Base-by-base conservation (phyloP, 2,888 invertebrate species). In the Tiliacea citrago region DNA sequence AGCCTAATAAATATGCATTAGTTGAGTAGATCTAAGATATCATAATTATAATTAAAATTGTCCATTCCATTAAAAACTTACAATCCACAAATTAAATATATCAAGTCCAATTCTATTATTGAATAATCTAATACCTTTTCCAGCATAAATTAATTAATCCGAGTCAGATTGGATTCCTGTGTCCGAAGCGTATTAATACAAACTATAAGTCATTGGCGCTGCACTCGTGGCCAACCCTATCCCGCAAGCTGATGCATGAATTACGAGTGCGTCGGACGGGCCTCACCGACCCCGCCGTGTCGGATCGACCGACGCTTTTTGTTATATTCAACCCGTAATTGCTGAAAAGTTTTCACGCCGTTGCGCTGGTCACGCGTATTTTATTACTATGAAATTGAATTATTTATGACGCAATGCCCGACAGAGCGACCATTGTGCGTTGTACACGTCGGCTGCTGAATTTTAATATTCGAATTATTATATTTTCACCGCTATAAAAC, bases 331-430 rank as follows among this genome's bases (percentile, higher is more conserved):
- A 95, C 93, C 95, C 94, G 92, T 96, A 96, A 96, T 96, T 96
- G 95, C 95, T 96, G 96, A 96, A 96, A 96, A 96, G 95, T 96
- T 96, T 96, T 96, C 96, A 95, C 96, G 95, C 95, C 94, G 93
- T 91, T 92, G 92, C 93, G 91, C 91, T 93, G 95, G 95, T 95
- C 96, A 95, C 95, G 95, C 96, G 95, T 96, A 95, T 96, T 96
- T 96, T 96, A 96, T 96, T 96, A 96, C 96, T 95, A 96, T 95
- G 94, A 95, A 96, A 96, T 96, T 96, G 96, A 96, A 96, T 96
- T 93, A 96, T 96, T 96, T 96, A 96, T 95, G 94, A 93, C 94
- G 92, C 93, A 92, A 92, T 92, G 93, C 91, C 88, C 91, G 91
- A 88, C 91, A 88, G 91, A 89, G 90, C 92, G 92, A 92, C 94